Evolutionary conservation across 2,113 vertebrate species (phyloP).

Genomic region (Odobenus rosmarus): DNA sequence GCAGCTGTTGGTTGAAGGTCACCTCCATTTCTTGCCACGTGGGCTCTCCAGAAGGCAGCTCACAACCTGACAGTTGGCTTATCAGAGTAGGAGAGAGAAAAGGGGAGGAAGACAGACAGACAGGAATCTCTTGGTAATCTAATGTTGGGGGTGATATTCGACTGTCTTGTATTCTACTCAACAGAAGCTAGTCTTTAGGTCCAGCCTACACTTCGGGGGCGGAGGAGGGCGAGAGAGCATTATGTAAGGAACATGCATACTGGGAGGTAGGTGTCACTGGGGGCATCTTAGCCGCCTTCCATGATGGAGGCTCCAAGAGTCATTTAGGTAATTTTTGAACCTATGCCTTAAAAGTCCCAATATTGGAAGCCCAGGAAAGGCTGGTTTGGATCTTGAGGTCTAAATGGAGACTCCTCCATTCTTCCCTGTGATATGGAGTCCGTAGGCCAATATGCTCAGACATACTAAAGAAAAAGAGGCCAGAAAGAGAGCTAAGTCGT

Average conservation of each 20-base stretch:
- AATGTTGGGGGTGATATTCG: neutral
- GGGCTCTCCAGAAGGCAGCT: neutral
- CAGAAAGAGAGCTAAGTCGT: neutral
- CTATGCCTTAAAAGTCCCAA: neutral
- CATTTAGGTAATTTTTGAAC: neutral
- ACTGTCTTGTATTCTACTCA: neutral
- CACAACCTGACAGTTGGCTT: neutral
- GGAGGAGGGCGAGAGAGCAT: fast-evolving
- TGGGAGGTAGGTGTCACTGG: neutral
- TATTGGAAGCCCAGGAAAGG: neutral
- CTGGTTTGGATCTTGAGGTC: neutral
- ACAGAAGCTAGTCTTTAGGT: neutral
- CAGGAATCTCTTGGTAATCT: neutral
- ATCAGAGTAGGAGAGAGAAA: neutral
- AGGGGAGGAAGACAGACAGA: neutral
- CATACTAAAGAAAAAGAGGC: neutral
- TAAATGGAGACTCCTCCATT: neutral
- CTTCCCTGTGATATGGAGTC: neutral
- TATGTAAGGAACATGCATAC: neutral
- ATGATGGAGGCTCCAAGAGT: neutral
- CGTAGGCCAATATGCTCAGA: neutral
- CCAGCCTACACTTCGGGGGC: fast-evolving
- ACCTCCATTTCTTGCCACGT: neutral
- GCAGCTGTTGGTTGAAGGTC: neutral
- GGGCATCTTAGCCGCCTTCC: neutral